Evolutionary conservation across 2,797 vertebrate species (phyloP).

Genomic region (Spea hammondii): DNA sequence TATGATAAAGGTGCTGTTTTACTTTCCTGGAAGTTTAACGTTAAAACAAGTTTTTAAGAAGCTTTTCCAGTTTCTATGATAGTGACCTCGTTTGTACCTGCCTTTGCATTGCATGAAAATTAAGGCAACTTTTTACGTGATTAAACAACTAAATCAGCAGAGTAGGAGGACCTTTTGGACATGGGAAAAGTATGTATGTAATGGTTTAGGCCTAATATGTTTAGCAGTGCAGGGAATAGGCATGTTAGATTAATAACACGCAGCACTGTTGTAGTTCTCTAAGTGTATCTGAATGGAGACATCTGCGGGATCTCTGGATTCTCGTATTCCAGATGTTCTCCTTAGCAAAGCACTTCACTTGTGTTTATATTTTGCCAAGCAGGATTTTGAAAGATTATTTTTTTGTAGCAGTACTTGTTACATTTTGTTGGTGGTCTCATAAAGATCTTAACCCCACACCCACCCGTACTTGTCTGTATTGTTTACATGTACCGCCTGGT

Average conservation of each 20-base stretch:
- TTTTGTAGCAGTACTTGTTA: background rate
- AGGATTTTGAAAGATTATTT: constrained; percentile 12
- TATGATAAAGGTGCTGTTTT: too few species aligned
- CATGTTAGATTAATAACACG: background rate
- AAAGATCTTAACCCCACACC: background rate
- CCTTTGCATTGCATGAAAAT: too few species aligned
- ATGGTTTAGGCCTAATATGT: too few species aligned
- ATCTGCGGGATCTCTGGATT: background rate
- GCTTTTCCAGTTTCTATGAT: too few species aligned
- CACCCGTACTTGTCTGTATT: background rate
- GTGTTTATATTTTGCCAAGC: constrained; percentile 3
- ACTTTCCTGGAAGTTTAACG: too few species aligned
- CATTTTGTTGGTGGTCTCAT: constrained; percentile 15
- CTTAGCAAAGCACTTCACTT: constrained; percentile 1
- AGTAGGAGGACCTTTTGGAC: too few species aligned
- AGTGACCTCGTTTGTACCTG: too few species aligned
- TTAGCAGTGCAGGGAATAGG: too few species aligned
- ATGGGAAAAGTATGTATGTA: too few species aligned
- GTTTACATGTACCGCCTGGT: constrained; percentile 6
- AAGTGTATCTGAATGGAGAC: background rate
- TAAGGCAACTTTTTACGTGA: too few species aligned
- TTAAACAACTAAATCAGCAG: too few species aligned
- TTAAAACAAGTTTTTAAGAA: too few species aligned
- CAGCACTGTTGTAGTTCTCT: background rate
- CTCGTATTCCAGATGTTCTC: background rate